phyloP scores from a whole-genome alignment of 92 coral and sea anemone genomes.

The Paramuricea clavata region DNA sequence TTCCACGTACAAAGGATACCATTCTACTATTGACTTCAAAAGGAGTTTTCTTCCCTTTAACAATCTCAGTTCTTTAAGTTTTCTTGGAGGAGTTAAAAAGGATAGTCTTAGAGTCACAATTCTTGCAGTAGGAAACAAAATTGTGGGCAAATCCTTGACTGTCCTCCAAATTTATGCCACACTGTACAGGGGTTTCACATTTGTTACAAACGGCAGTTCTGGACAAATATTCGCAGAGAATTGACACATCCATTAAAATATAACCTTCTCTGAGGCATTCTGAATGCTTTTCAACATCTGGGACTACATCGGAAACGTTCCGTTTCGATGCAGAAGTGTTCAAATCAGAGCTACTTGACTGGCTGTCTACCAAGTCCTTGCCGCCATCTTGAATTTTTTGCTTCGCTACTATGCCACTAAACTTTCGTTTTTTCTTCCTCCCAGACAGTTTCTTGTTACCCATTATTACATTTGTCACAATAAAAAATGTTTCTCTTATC shows the following conservation, averaged over 20 bases:
- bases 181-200: not conserved
- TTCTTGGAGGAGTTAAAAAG: slow-evolving; percentile 26
- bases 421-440: not conserved
- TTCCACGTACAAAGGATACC: slow-evolving; percentile 10
- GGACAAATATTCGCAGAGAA: slow-evolving; percentile 3
- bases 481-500: not conserved
- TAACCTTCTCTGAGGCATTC: slow-evolving; percentile 11
- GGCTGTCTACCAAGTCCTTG: too few relatives aligned
- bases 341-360: slow-evolving; percentile 11
- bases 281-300: not conserved
- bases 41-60: slow-evolving; percentile 21
- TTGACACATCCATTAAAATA: slow-evolving; percentile 13
- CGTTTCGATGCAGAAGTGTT: slow-evolving; percentile 23
- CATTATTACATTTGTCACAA: slow-evolving; percentile 10
- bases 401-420: slow-evolving; percentile 26
- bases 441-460: not conserved
- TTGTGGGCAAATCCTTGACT: slow-evolving; percentile 26
- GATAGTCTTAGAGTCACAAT: not conserved
- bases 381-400: slow-evolving; percentile 32
- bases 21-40: slow-evolving; percentile 38
- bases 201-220: slow-evolving; percentile 20
- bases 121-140: not conserved
- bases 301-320: slow-evolving; percentile 14
- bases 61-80: slow-evolving; percentile 5
- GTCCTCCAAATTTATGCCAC: slow-evolving; percentile 20